Base-by-base conservation (phyloP, 2,888 invertebrate genomes). In the Caradrina clavipalpis region DNA sequence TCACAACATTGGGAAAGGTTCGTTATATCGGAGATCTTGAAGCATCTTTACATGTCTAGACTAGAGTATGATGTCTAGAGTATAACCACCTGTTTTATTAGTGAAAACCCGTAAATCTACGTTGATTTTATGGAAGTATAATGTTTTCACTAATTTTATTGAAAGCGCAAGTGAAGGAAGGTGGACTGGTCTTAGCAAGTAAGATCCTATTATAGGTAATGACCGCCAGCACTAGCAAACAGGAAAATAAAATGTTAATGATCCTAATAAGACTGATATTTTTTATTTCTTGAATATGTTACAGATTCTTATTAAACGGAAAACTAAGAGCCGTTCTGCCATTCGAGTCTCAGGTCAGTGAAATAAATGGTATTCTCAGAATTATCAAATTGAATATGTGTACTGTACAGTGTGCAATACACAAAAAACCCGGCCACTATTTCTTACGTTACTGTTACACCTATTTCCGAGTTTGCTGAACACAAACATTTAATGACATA, bases 141-240 rank as follows among this genome's bases (percentile, higher is more conserved):
- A 50, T 51, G 22, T 50, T 51, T 51, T 68, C 69, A 57, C 57
- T 15, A 39, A 53, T 39, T 39, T 39, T 42, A 70, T 57, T 70
- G 61, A 69, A 76, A 76, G 47, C 51, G 67, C 53, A 57, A 76
- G 68, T 72, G 51, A 76, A 76, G 69, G 51, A 76, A 76, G 69
- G 68, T 68, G n/a, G 39, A 57, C 71, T 17, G 76, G 76, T 72
- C 56, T 56, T 17, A 53, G 22, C 66, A 26, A 26, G 35, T 45
- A 50, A 6, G 45, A n/a, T n/a, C 53, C 47, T 53, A 74, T 39
- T 42, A 35, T 51, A 26, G 26, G 49, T 31, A 57, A 71, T 57
- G 56, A 50, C 51, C 35, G 15, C 10, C 35, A 42, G 11, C 22
- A 21, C 22, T 50, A 19, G 42, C 19, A n/a, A 26, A 45, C n/a